Evolutionary conservation across 2,797 vertebrate species (phyloP).

Genomic region (Masticophis lateralis): DNA sequence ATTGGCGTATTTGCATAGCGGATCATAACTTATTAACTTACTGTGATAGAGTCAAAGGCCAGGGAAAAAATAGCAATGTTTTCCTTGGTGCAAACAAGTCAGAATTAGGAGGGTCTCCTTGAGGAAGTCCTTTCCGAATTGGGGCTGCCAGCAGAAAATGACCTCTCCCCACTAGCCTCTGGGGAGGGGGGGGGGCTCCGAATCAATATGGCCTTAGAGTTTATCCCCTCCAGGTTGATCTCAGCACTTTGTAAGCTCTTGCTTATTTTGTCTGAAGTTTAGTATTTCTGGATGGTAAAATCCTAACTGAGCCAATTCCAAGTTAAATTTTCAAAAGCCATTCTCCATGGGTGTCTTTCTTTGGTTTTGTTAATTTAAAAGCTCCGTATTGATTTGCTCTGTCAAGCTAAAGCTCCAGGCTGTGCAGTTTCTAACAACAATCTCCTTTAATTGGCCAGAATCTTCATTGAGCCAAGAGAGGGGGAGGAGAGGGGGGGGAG

Average conservation of each 20-base stretch:
- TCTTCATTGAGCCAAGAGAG: background rate
- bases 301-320: background rate
- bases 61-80: background rate
- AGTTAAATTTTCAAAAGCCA: background rate
- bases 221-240: background rate
- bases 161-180: background rate
- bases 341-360: background rate
- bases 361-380: background rate
- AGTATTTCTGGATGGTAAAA: background rate
- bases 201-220: background rate
- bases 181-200: background rate
- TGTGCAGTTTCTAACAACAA: background rate
- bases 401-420: background rate
- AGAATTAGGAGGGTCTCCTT: background rate
- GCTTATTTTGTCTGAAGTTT: background rate
- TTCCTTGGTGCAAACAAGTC: background rate
- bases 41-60: background rate
- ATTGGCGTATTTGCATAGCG: background rate
- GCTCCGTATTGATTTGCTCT: conserved; percentile 21
- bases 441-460: conserved; percentile 3
- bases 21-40: background rate
- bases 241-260: background rate
- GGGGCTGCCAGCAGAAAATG: background rate
- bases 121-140: background rate
- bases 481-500: too few species aligned